Percentiles rank a stretch among this genome's conserved stretches.
Evolutionary conservation across 2,113 vertebrate species (phyloP).

Genomic region (Oncorhynchus kisutch): DNA sequence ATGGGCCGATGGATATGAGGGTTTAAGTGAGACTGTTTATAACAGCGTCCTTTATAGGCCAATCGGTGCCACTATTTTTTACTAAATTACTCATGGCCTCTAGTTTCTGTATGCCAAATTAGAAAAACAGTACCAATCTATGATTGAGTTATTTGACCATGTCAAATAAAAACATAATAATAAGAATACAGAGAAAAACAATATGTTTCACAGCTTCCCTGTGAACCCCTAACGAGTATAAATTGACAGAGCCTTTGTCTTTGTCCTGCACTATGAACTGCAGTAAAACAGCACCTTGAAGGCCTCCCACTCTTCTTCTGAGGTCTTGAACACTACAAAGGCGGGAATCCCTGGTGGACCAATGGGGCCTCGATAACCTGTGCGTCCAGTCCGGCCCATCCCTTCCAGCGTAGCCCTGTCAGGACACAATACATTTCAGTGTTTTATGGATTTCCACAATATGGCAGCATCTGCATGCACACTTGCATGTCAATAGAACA

Average conservation of each 20-base stretch:
- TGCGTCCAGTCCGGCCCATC: slow-evolving; percentile 68
- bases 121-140: too few species aligned
- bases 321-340: slow-evolving; percentile 69
- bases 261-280: neutral
- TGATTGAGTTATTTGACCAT: too few species aligned
- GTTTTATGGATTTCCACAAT: neutral
- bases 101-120: too few species aligned
- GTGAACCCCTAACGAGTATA: too few species aligned
- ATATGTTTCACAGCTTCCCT: too few species aligned
- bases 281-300: slow-evolving; percentile 64
- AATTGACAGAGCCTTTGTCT: neutral
- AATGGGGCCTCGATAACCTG: slow-evolving; percentile 63
- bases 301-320: slow-evolving; percentile 72
- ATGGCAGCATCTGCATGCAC: neutral
- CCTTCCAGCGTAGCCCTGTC: slow-evolving; percentile 69
- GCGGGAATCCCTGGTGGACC: slow-evolving; percentile 73
- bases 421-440: slow-evolving; percentile 3
- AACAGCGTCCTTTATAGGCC: too few species aligned
- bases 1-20: too few species aligned
- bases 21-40: too few species aligned
- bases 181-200: too few species aligned
- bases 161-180: too few species aligned
- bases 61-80: too few species aligned
- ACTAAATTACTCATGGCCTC: too few species aligned
- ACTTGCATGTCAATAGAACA: neutral